Conservation (phyloP, 2,113 vertebrate genomes). For the Chaenocephalus aceratus region DNA sequence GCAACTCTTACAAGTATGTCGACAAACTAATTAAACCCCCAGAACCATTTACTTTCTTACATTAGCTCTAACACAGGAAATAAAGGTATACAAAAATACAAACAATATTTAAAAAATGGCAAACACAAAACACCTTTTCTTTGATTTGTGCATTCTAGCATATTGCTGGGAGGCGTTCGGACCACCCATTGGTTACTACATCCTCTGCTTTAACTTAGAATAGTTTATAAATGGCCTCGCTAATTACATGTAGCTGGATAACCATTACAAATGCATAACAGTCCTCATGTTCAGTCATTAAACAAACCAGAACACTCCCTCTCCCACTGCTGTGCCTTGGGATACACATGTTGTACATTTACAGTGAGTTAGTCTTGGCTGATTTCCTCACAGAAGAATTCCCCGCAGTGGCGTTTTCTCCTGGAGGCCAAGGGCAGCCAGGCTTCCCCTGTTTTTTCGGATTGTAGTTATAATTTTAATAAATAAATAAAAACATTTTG, state of each 20-base stretch:
- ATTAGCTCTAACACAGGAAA: slow-evolving; percentile 6
- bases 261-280: slow-evolving; percentile 36
- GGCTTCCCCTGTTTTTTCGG: too few species aligned
- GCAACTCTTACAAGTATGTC: background rate
- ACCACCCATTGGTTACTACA: slow-evolving; percentile 25
- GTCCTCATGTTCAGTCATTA: slow-evolving; percentile 48
- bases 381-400: slow-evolving; percentile 7
- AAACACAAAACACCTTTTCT: slow-evolving; percentile 12
- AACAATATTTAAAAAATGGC: background rate
- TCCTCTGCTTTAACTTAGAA: background rate
- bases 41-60: background rate
- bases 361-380: slow-evolving; percentile 5
- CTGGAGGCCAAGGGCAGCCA: too few species aligned
- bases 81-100: background rate
- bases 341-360: slow-evolving; percentile 55
- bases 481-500: too few species aligned
- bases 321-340: background rate
- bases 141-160: background rate
- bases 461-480: too few species aligned
- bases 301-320: slow-evolving; percentile 25
- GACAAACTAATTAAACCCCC: background rate
- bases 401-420: background rate
- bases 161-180: slow-evolving; percentile 12
- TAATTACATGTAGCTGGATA: slow-evolving; percentile 23
- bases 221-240: slow-evolving; percentile 34